Evolutionary conservation across 2,888 invertebrate species (phyloP).

Genomic region (Drosophila neutralis): DNA sequence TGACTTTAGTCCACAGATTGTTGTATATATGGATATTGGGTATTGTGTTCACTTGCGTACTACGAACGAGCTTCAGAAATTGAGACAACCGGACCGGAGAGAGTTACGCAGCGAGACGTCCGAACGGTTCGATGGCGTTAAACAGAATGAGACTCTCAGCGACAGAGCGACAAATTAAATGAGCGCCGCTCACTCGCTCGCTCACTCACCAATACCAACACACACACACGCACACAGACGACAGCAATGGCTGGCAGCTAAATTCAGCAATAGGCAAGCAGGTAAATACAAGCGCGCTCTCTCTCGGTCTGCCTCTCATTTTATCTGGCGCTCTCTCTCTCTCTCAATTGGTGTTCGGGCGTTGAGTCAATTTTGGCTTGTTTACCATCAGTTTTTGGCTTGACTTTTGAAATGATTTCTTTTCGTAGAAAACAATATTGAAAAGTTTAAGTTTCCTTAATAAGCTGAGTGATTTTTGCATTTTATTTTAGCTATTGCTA

Average conservation of each 20-base stretch:
- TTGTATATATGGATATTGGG: not conserved
- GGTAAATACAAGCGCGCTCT: conserved; percentile 39
- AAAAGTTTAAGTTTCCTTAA: conserved; percentile 4
- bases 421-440: not conserved
- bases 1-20: conserved; percentile 15
- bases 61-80: conserved; percentile 31
- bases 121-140: conserved; percentile 75
- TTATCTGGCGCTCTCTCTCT: conserved; percentile 4
- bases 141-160: conserved; percentile 74
- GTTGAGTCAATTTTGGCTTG: conserved; percentile 43
- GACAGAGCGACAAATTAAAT: conserved; percentile 54
- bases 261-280: conserved; percentile 68
- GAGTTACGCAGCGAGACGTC: conserved; percentile 63
- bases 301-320: not conserved
- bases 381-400: conserved; percentile 41
- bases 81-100: conserved; percentile 41
- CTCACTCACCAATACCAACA: conserved; percentile 7
- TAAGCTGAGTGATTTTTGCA: not conserved
- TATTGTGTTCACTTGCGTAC: conserved; percentile 23
- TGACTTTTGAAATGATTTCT: conserved; percentile 11
- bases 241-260: conserved; percentile 11
- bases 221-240: conserved; percentile 2
- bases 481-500: not conserved
- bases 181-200: conserved; percentile 31
- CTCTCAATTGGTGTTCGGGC: conserved; percentile 29